phyloP scores from a whole-genome alignment of 2,888 invertebrate genomes.

The Drosophila mimetica region DNA sequence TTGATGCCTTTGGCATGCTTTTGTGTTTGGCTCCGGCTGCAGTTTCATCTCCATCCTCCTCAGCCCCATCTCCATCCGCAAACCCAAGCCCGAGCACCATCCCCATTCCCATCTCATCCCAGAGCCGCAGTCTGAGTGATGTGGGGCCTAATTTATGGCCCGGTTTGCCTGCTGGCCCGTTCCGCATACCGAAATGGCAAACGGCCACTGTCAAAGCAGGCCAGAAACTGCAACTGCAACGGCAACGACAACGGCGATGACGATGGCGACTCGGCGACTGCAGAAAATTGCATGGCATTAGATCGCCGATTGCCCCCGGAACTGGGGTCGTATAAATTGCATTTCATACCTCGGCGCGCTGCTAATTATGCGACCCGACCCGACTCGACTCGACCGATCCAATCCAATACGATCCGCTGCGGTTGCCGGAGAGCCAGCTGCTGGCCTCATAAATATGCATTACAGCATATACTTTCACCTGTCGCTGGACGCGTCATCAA shows the following conservation, averaged over 20 bases:
- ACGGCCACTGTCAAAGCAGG: conserved; percentile 68
- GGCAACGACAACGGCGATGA: conserved; percentile 10
- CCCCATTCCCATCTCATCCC: conserved; percentile 8
- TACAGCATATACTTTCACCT: conserved; percentile 65
- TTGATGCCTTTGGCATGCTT: conserved; percentile 72
- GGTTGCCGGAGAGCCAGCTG: conserved; percentile 15
- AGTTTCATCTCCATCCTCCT: conserved; percentile 12
- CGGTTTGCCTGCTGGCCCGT: conserved; percentile 28
- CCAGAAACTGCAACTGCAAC: conserved; percentile 23
- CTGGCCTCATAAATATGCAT: conserved; percentile 68
- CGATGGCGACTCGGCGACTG: conserved; percentile 13
- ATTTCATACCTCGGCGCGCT: conserved; percentile 38
- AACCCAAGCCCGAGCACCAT: not conserved
- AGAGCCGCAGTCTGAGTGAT: conserved; percentile 54
- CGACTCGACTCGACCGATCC: not conserved
- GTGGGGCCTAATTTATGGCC: conserved; percentile 62
- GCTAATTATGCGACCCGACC: conserved; percentile 63
- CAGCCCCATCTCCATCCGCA: not conserved
- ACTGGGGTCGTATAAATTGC: conserved; percentile 51
- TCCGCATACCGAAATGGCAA: conserved; percentile 59
- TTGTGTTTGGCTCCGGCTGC: conserved; percentile 40
- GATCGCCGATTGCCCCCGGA: conserved; percentile 47
- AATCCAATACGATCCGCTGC: conserved; percentile 3
- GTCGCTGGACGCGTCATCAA: conserved; percentile 62
- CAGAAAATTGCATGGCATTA: conserved; percentile 51